A percentile compares a stretch with the other conserved stretches of the same genome.
These are phyloP conservation scores for Netelia inedita DNA, from an alignment of 2,888 invertebrate species.

Conservation along the genomic window DNA sequence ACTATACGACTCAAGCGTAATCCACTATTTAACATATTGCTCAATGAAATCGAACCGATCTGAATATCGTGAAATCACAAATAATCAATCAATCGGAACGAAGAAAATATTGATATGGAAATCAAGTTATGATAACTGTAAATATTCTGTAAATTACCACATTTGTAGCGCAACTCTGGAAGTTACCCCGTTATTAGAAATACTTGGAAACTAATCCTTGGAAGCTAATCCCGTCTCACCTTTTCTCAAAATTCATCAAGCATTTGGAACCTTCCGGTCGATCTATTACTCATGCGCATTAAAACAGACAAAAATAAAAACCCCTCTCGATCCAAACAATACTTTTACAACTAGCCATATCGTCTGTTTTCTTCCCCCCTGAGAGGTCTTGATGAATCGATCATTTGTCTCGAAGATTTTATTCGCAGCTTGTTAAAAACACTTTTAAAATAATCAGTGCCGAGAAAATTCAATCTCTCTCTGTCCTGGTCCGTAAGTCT, in stretches of 20 bases:
- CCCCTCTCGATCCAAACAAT: too few species aligned
- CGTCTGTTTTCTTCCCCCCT: too few species aligned
- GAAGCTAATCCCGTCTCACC: too few species aligned
- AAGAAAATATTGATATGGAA: slow-evolving; percentile 2
- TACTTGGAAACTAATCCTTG: neutral
- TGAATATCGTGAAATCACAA: slow-evolving; percentile 55
- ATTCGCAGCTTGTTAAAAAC: neutral
- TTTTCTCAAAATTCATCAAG: neutral
- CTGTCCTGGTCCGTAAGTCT: neutral
- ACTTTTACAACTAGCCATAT: too few species aligned
- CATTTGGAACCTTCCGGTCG: too few species aligned
- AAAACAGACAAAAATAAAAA: too few species aligned
- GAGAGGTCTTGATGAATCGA: too few species aligned
- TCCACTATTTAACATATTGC: slow-evolving; percentile 28
- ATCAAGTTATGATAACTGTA: neutral
- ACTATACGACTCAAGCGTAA: slow-evolving; percentile 5
- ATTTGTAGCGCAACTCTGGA: too few species aligned
- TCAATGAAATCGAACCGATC: slow-evolving; percentile 51
- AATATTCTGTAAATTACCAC: too few species aligned
- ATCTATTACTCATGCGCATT: too few species aligned
- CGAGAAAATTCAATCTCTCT: neutral
- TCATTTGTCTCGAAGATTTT: too few species aligned
- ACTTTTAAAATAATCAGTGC: neutral
- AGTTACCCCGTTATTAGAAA: neutral
- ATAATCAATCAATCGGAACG: slow-evolving; percentile 36